phyloP scores from a whole-genome alignment of 2,113 vertebrate genomes.

The Oncorhynchus tshawytscha region DNA sequence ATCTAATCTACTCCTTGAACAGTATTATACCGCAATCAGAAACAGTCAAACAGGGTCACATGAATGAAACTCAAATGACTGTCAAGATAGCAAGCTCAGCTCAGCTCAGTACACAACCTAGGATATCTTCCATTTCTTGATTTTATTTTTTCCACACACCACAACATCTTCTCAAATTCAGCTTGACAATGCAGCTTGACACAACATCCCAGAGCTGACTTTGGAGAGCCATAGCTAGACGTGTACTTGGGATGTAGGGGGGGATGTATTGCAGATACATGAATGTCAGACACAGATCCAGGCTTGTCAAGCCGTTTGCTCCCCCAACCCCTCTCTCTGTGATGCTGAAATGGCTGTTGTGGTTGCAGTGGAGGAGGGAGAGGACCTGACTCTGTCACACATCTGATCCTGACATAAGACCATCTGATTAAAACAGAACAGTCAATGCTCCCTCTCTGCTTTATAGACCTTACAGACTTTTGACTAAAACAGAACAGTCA shows the following conservation, averaged over 20 bases:
- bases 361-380: slow-evolving; percentile 12
- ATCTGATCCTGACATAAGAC: slow-evolving; percentile 14
- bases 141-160: slow-evolving; percentile 1
- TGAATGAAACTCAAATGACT: slow-evolving; percentile 1
- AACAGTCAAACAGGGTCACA: not conserved
- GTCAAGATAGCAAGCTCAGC: not conserved
- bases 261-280: slow-evolving; percentile 43
- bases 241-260: slow-evolving; percentile 42
- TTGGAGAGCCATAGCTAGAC: slow-evolving; percentile 48
- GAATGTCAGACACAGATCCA: slow-evolving; percentile 55
- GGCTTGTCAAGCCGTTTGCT: slow-evolving; percentile 51
- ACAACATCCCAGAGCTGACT: slow-evolving; percentile 48
- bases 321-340: slow-evolving; percentile 8
- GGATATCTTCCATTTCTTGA: not conserved
- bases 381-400: not conserved
- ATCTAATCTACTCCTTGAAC: slow-evolving; percentile 2
- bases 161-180: slow-evolving; percentile 23
- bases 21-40: not conserved
- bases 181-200: slow-evolving; percentile 36
- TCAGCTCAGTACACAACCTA: slow-evolving; percentile 6
- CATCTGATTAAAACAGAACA: slow-evolving; percentile 5
- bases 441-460: no score
- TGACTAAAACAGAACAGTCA: no score
- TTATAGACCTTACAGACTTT: no score
- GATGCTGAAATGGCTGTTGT: slow-evolving; percentile 36